A percentile compares a stretch with the other conserved stretches of the same genome.
Evolutionary conservation across 2,113 vertebrate genomes (phyloP).

Genomic region (Vidua macroura): DNA sequence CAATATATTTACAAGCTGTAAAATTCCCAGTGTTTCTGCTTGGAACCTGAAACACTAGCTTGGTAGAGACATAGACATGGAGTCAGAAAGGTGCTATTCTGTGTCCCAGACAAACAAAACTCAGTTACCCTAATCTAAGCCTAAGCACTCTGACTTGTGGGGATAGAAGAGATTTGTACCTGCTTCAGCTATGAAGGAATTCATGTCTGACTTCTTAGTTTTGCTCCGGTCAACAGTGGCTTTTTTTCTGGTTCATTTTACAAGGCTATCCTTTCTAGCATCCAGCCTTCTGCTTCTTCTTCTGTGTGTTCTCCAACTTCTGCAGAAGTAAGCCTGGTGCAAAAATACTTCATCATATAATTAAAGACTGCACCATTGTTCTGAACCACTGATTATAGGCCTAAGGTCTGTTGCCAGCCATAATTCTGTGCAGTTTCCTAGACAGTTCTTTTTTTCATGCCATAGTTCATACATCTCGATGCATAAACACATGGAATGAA

Average conservation of each 20-base stretch:
- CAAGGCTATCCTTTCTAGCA: background rate
- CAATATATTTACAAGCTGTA: background rate
- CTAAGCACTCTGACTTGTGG: background rate
- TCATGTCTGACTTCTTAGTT: background rate
- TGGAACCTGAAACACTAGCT: background rate
- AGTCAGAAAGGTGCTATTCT: background rate
- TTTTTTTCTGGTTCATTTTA: background rate
- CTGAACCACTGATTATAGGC: constrained; percentile 18
- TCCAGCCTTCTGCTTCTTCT: background rate
- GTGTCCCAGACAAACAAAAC: background rate
- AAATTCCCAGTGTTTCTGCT: background rate
- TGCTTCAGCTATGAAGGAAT: background rate
- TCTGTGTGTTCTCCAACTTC: background rate
- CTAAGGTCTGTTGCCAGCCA: background rate
- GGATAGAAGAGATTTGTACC: background rate
- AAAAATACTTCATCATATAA: background rate
- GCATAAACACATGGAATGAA: constrained; percentile 1
- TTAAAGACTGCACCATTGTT: constrained; percentile 19
- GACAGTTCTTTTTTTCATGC: background rate
- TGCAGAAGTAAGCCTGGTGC: background rate
- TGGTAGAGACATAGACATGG: background rate
- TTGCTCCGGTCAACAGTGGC: background rate
- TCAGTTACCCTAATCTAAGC: background rate
- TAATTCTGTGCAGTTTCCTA: constrained; percentile 16
- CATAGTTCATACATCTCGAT: background rate